These are phyloP conservation scores for Hafferia zeledoni DNA, from an alignment of 2,797 vertebrate species.

Conservation along the genomic window DNA sequence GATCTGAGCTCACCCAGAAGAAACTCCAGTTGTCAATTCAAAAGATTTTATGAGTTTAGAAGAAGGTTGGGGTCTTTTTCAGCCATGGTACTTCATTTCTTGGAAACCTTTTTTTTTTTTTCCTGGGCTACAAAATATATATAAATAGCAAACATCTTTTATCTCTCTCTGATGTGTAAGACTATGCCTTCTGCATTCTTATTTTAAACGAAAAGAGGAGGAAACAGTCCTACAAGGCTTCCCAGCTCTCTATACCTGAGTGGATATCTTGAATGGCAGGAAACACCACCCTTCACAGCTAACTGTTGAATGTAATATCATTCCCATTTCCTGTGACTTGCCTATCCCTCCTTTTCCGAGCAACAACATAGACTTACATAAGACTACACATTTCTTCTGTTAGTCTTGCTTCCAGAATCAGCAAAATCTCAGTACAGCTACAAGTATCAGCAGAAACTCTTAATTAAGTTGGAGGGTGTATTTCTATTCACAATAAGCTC, in stretches of 20 bases:
- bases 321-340: background rate
- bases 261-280: background rate
- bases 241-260: background rate
- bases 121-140: background rate
- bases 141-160: background rate
- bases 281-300: background rate
- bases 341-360: background rate
- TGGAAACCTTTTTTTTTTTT: background rate
- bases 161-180: background rate
- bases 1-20: background rate
- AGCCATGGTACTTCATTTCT: background rate
- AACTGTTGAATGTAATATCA: background rate
- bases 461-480: background rate
- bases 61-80: rapidly evolving
- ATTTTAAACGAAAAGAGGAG: background rate
- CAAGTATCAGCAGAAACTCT: background rate
- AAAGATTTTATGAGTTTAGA: background rate
- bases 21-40: background rate
- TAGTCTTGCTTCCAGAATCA: background rate
- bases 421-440: background rate
- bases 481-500: background rate
- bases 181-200: background rate
- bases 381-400: background rate
- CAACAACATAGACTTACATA: background rate
- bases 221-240: background rate